Evolutionary conservation across 1,140 invertebrate genomes (phyloP).

Genomic region (Anadara kagoshimensis): DNA sequence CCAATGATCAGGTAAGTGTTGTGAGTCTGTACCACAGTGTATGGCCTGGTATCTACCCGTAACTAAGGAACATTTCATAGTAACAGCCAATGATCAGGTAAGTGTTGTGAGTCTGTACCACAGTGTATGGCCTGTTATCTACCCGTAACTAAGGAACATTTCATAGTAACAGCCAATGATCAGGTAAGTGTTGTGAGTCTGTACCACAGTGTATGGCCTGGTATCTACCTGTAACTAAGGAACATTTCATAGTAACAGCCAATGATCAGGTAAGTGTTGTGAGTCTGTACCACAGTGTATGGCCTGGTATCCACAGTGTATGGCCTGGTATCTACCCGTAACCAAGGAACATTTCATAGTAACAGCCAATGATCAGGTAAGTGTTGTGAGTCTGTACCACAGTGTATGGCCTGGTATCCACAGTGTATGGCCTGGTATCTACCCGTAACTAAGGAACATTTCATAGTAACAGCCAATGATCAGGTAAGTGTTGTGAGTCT

Average conservation of each 20-base stretch:
- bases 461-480: conserved; percentile 72
- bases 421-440: conserved; percentile 75
- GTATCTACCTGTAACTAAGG: conserved; percentile 73
- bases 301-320: no score
- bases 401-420: conserved; percentile 67
- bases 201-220: conserved; percentile 77
- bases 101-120: conserved; percentile 73
- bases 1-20: conserved; percentile 70
- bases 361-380: neutral
- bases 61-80: conserved; percentile 72
- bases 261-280: conserved; percentile 69
- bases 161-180: conserved; percentile 72
- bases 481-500: conserved; percentile 64
- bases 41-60: conserved; percentile 74
- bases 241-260: conserved; percentile 72
- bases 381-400: neutral
- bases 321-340: neutral
- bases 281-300: neutral
- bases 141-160: conserved; percentile 71
- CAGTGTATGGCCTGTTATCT: conserved; percentile 75
- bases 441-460: conserved; percentile 71
- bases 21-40: conserved; percentile 76
- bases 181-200: conserved; percentile 64
- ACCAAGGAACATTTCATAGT: neutral
- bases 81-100: conserved; percentile 73